Base-by-base conservation (phyloP, 2,797 vertebrate species). In the Artibeus jamaicensis region DNA sequence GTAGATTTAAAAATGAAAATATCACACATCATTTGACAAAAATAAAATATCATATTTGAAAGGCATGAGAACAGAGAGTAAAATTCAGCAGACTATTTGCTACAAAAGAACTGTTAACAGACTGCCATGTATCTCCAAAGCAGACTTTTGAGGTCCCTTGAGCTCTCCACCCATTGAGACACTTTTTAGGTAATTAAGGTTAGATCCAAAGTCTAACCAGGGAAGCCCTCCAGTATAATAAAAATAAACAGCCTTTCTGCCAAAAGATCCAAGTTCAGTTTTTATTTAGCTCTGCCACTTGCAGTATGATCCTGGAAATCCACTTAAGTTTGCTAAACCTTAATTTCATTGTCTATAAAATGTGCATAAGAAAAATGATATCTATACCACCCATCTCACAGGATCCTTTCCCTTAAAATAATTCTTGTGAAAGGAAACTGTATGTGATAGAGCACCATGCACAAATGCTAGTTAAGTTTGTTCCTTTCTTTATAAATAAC, bases 1-100 rank as follows among this genome's bases (percentile, higher is more conserved):
- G 14, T 4, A 74, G 24, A 78, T 39, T 89, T 29, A 87, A 46
- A 92, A 92, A 83, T 26, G 18, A 37, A 96, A 93, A 57, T 68
- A 59, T 22, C 42, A 62, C 18, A 74, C 10, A 15, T 95, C 26
- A 73, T 50, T 57, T 78, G 42, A 21, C 29, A 93, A 91, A 96
- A 93, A n/a, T 76, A 76, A 94, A 95, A 65, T 32, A 78, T 8
- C 83, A 22, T 44, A 94, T 77, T 37, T 93, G 39, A 46, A 94
- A 24, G 70, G 26, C 32, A n/a, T 84, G 37, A 91, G 50, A 34
- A 2, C 19, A 94, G 26, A 94, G 39, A 50, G 29, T 76, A 42
- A 93, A 93, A 21, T 86, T 91, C 34, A 91, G 42, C 24, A 89
- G 34, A 91, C 4, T 46, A 8, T 82, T 53, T 53, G 15, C 42